Percentiles rank a stretch among this genome's conserved stretches.
These are phyloP conservation scores for Pristionchus exspectatus DNA, from an alignment of 2,888 invertebrate species.

Conservation along the genomic window DNA sequence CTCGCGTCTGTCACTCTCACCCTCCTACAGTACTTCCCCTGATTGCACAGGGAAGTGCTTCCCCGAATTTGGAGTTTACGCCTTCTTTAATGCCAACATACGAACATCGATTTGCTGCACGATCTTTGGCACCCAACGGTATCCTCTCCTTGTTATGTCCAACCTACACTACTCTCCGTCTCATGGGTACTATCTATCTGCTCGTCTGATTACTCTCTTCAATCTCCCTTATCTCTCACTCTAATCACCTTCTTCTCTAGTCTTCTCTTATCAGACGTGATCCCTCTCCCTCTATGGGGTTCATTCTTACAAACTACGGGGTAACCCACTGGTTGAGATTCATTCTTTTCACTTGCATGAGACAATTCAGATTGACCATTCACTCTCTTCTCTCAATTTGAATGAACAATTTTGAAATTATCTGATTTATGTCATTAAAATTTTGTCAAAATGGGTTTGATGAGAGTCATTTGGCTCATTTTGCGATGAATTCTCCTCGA, in stretches of 20 bases:
- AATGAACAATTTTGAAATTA: not conserved
- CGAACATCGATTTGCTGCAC: not conserved
- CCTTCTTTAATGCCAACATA: too few relatives aligned
- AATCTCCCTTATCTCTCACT: slow-evolving; percentile 22
- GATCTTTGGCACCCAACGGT: not conserved
- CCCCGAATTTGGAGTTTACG: not conserved
- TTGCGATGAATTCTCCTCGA: not conserved
- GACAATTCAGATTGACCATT: not conserved
- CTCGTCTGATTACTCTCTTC: not conserved
- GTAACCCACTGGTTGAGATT: slow-evolving; percentile 11
- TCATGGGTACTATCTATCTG: slow-evolving; percentile 12
- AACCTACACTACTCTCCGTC: slow-evolving; percentile 17
- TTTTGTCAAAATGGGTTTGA: not conserved
- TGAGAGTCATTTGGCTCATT: not conserved
- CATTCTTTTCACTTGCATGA: not conserved
- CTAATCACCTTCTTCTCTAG: not conserved
- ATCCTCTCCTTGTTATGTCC: slow-evolving; percentile 30
- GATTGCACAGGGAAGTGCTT: not conserved
- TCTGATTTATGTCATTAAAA: not conserved
- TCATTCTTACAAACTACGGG: slow-evolving; percentile 29
- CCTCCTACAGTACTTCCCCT: too few relatives aligned
- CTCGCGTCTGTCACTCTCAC: too few relatives aligned
- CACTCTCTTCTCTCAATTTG: not conserved
- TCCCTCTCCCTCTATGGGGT: slow-evolving; percentile 31
- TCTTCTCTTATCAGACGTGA: slow-evolving; percentile 41